Percentiles rank a stretch among this genome's conserved stretches.
phyloP scores from a whole-genome alignment of 2,797 vertebrate genomes.

The Chelon auratus region DNA sequence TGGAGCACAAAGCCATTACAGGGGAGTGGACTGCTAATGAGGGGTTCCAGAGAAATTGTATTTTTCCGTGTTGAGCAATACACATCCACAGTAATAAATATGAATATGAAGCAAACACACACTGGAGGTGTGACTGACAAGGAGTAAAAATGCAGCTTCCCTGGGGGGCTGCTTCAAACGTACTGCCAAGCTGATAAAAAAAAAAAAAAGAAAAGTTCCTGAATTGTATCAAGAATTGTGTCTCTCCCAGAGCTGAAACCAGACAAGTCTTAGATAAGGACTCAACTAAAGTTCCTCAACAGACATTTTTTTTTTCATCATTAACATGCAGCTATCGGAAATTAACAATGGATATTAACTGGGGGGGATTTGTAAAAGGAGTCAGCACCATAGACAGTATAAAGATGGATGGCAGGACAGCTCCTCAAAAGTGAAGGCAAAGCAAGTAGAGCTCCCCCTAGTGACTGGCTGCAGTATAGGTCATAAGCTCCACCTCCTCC shows the following conservation, averaged over 20 bases:
- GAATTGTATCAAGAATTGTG: background rate
- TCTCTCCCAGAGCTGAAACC: slow-evolving; percentile 1
- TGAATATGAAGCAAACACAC: background rate
- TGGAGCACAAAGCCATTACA: slow-evolving; percentile 30
- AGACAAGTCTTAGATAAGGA: background rate
- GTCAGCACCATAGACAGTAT: too few species aligned
- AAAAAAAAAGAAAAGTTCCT: slow-evolving; percentile 11
- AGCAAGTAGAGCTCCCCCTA: too few species aligned
- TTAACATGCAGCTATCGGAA: background rate
- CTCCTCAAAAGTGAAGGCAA: too few species aligned
- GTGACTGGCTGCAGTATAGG: too few species aligned
- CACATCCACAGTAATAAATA: slow-evolving; percentile 17
- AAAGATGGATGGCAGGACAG: too few species aligned
- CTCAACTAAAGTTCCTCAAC: background rate
- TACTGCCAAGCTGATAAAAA: background rate
- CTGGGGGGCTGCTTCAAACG: background rate
- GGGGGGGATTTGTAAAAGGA: too few species aligned
- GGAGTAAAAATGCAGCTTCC: background rate
- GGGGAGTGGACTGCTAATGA: slow-evolving; percentile 56
- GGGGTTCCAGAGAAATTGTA: slow-evolving; percentile 11
- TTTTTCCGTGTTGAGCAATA: slow-evolving; percentile 10
- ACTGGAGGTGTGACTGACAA: slow-evolving; percentile 22
- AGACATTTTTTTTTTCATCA: background rate
- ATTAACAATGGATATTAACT: too few species aligned
- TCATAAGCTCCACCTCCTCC: too few species aligned